A percentile compares a stretch with the other conserved stretches of the same genome.
These are phyloP conservation scores for Formica selysi DNA, from an alignment of 1,140 invertebrate species.

Conservation along the genomic window DNA sequence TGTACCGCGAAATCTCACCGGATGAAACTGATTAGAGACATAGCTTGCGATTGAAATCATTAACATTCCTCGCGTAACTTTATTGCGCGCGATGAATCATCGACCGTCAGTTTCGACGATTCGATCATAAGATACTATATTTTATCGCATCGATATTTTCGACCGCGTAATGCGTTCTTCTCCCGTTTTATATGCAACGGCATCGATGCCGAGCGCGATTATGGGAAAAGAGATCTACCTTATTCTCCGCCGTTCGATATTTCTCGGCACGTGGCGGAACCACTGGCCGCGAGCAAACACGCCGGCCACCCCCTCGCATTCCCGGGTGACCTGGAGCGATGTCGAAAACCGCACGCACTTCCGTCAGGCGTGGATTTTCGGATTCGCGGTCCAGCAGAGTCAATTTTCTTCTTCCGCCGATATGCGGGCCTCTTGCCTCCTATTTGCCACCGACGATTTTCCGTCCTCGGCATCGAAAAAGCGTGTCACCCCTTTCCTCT, in stretches of 20 bases:
- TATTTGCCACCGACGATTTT: slow-evolving; percentile 55
- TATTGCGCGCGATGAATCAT: background rate
- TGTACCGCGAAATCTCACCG: background rate
- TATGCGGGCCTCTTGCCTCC: background rate
- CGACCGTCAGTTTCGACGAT: background rate
- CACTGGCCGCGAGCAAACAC: slow-evolving; percentile 18
- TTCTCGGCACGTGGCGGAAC: slow-evolving; percentile 28
- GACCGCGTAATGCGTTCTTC: background rate
- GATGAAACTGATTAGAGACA: background rate
- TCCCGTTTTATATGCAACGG: background rate
- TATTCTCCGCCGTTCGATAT: background rate
- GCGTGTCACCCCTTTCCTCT: slow-evolving; percentile 18
- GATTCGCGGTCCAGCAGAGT: background rate
- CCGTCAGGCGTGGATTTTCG: background rate
- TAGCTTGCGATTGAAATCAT: background rate
- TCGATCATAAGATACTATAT: background rate
- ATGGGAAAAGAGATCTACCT: background rate
- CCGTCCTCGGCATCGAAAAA: slow-evolving; percentile 66
- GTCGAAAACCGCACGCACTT: slow-evolving; percentile 20
- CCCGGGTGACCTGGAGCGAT: background rate
- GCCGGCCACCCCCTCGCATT: background rate
- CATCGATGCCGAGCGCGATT: background rate
- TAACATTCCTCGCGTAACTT: background rate
- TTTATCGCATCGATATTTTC: background rate
- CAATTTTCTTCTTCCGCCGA: background rate